Percentiles rank a stretch among this genome's conserved stretches.
Evolutionary conservation across 2,113 vertebrate species (phyloP).

Genomic region (Nymphicus hollandicus): DNA sequence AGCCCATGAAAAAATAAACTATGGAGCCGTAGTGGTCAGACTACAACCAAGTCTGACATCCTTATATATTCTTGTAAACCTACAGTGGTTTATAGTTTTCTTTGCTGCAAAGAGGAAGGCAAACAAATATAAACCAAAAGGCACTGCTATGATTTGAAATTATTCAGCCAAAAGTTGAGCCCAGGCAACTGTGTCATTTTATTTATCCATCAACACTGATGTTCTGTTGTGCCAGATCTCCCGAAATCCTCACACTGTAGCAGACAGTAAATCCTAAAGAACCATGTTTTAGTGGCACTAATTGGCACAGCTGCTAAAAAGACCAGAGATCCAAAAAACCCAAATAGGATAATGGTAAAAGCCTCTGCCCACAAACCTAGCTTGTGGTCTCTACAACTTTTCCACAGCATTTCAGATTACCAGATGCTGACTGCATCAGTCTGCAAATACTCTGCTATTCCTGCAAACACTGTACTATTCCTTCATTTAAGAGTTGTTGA

Average conservation of each 20-base stretch:
- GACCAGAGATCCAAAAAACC: not conserved
- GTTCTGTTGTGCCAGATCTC: not conserved
- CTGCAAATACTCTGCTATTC: not conserved
- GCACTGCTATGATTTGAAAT: not conserved
- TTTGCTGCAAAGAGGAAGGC: not conserved
- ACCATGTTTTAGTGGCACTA: not conserved
- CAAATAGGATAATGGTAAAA: constrained; percentile 31
- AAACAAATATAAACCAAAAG: not conserved
- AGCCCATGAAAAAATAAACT: not conserved
- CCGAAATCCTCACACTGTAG: not conserved
- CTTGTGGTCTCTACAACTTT: constrained; percentile 16
- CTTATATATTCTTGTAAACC: not conserved
- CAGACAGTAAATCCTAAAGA: not conserved
- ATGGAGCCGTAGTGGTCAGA: not conserved
- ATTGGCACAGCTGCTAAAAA: not conserved
- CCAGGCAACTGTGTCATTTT: not conserved
- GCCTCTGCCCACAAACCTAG: constrained; percentile 4
- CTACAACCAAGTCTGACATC: not conserved
- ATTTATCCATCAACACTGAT: not conserved
- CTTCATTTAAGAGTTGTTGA: not conserved
- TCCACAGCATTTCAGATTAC: not conserved
- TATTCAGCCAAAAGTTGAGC: not conserved
- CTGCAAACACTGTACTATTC: not conserved
- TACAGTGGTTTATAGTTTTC: not conserved
- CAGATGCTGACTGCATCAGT: constrained; percentile 5